Percentiles rank a stretch among this genome's conserved stretches.
Conservation (phyloP, 2,888 invertebrate genomes). For the Pachydiplax longipennis region DNA sequence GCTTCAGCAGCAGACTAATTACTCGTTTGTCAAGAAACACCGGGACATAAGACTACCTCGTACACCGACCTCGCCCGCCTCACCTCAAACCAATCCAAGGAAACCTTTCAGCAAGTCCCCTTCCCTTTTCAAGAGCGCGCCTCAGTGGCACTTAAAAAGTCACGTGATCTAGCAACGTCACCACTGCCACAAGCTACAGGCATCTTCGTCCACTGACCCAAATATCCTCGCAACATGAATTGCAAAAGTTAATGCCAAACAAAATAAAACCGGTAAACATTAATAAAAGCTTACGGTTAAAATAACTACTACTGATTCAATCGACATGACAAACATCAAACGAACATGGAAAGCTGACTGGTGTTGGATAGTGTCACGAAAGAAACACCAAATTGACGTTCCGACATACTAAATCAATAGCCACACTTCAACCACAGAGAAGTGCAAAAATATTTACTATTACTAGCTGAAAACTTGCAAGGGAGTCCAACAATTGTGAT, state of each 20-base stretch:
- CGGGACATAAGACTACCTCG: neutral
- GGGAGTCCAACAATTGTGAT: too few species aligned
- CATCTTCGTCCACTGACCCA: slow-evolving; percentile 44
- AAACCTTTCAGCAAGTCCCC: slow-evolving; percentile 26
- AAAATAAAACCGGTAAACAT: neutral
- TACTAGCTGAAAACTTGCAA: neutral
- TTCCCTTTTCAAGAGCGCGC: slow-evolving; percentile 25
- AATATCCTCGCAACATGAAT: slow-evolving; percentile 31
- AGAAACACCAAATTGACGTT: neutral
- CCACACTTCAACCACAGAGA: too few species aligned
- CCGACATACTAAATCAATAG: too few species aligned
- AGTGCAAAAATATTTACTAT: neutral
- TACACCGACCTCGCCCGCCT: slow-evolving; percentile 44
- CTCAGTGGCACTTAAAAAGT: slow-evolving; percentile 32
- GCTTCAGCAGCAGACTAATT: neutral
- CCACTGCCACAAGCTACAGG: slow-evolving; percentile 43
- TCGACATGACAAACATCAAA: neutral
- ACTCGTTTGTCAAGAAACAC: neutral
- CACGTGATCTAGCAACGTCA: slow-evolving; percentile 38
- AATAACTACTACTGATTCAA: neutral
- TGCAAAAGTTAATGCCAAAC: slow-evolving; percentile 18
- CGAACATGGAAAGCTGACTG: neutral
- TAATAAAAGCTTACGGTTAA: neutral
- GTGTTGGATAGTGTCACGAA: neutral
- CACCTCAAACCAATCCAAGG: slow-evolving; percentile 28